Conservation (phyloP, 37 sponge, comb jelly and placozoan genomes). For the Cladorhizidae sp. region DNA sequence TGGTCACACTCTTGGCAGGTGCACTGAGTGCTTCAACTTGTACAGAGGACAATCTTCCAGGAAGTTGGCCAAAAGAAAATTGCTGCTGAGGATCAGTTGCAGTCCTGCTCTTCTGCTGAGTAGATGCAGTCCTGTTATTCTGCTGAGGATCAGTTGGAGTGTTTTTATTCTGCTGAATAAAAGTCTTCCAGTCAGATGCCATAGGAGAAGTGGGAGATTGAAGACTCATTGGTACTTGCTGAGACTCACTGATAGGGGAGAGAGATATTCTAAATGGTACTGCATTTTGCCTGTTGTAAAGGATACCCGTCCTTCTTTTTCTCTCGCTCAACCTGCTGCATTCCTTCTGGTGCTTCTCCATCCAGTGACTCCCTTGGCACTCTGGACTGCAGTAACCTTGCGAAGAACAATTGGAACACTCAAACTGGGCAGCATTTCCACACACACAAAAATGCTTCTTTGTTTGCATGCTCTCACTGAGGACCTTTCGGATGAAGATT, state of each 20-base stretch:
- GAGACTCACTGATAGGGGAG: conserved; percentile 25
- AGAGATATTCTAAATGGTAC: background rate
- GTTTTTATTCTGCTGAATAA: background rate
- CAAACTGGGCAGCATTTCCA: conserved; percentile 83
- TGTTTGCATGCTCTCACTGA: conserved; percentile 12
- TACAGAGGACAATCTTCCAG: background rate
- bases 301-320: conserved; percentile 56
- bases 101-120: background rate
- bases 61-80: too few species aligned
- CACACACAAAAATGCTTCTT: conserved; percentile 76
- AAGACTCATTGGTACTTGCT: background rate
- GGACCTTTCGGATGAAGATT: conserved; percentile 62
- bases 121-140: too few species aligned
- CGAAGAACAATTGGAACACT: conserved; percentile 72
- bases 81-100: too few species aligned
- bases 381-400: conserved; percentile 83
- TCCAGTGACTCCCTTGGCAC: conserved; percentile 75
- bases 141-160: background rate
- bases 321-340: conserved; percentile 67
- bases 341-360: conserved; percentile 63
- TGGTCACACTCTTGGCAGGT: conserved; percentile 2
- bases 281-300: conserved; percentile 18
- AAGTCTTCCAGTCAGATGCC: conserved; percentile 41
- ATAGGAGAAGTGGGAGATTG: conserved; percentile 2
- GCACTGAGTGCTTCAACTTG: background rate